phyloP scores from a whole-genome alignment of 2,113 vertebrate species.

The Cryptomyrus ogoouensis region DNA sequence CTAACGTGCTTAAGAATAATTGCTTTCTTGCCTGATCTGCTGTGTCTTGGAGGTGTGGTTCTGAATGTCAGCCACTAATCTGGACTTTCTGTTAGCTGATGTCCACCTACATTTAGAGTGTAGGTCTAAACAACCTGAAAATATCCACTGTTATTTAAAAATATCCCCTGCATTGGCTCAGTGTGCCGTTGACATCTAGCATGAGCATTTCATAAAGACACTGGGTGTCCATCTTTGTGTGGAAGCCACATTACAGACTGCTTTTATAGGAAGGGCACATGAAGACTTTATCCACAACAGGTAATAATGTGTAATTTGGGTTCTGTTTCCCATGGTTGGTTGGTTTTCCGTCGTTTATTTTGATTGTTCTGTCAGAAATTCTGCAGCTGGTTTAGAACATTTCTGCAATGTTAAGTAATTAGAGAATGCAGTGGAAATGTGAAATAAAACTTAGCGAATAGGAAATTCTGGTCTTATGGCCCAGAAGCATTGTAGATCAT shows the following conservation, averaged over 20 bases:
- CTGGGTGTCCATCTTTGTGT: not conserved
- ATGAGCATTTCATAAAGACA: not conserved
- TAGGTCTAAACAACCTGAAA: not conserved
- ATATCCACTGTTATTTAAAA: not conserved
- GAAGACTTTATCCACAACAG: not conserved
- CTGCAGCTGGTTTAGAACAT: not conserved
- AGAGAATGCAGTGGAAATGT: not conserved
- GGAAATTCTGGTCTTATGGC: not conserved
- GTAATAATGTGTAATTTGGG: not conserved
- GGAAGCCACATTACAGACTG: not conserved
- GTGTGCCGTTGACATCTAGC: not conserved
- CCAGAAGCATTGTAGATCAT: not conserved
- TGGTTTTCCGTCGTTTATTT: not conserved
- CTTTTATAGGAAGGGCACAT: not conserved
- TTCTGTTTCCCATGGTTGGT: not conserved
- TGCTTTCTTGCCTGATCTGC: not conserved
- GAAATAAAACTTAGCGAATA: not conserved
- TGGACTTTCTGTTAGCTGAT: not conserved
- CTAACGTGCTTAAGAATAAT: not conserved
- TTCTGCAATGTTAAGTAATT: not conserved
- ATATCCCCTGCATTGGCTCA: not conserved
- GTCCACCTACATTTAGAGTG: not conserved
- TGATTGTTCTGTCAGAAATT: not conserved
- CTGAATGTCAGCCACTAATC: not conserved
- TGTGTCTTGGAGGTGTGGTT: not conserved